These are phyloP conservation scores for Gibbula magus DNA, from an alignment of 2,888 invertebrate species.

Conservation along the genomic window DNA sequence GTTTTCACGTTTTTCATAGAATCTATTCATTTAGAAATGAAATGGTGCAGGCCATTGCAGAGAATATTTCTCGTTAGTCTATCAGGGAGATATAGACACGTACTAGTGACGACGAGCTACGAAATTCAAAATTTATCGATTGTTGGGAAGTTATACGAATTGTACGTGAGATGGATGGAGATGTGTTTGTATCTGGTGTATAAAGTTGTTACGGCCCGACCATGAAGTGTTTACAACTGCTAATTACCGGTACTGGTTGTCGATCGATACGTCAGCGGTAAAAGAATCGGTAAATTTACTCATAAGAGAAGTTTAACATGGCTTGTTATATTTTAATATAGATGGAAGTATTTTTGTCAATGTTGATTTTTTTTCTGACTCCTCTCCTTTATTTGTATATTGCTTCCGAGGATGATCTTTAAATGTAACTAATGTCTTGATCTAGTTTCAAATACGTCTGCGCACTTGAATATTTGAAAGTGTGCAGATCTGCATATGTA, in stretches of 20 bases:
- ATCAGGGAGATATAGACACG: too few relatives aligned
- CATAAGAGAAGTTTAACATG: not conserved
- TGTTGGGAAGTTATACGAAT: too few relatives aligned
- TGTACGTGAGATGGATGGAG: too few relatives aligned
- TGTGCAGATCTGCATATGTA: not conserved
- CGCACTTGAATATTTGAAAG: not conserved
- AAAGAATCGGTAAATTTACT: not conserved
- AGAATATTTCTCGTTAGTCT: too few relatives aligned
- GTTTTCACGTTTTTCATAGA: too few relatives aligned
- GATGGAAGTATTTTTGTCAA: slow-evolving; percentile 14
- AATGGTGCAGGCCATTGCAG: too few relatives aligned
- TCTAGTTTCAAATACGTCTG: not conserved
- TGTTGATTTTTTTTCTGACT: slow-evolving; percentile 3
- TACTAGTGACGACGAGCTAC: too few relatives aligned
- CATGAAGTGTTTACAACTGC: not conserved
- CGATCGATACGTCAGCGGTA: not conserved
- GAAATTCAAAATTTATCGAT: too few relatives aligned
- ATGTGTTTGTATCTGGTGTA: not conserved
- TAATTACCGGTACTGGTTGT: not conserved
- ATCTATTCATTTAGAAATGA: too few relatives aligned
- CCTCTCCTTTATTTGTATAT: not conserved
- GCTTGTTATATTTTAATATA: slow-evolving; percentile 10
- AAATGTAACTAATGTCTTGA: not conserved
- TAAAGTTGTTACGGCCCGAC: not conserved
- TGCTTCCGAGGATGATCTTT: slow-evolving; percentile 1